Evolutionary conservation across 2,888 invertebrate genomes (phyloP), one percentile per base, ranked within the genome.

Genomic region (Sphaerophoria rueppellii): DNA sequence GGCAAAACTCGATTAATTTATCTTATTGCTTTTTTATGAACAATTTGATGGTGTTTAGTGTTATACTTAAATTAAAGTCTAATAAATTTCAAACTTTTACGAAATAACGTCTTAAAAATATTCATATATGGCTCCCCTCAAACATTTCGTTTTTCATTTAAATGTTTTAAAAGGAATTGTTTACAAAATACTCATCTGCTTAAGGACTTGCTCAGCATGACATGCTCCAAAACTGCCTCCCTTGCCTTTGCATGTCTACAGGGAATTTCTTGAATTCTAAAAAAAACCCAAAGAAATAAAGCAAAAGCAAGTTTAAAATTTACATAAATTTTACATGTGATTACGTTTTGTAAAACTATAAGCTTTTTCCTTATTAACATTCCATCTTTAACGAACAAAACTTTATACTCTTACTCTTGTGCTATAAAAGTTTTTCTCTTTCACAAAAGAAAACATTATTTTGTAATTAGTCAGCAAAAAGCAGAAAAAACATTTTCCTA

Each of bases 391-490:
- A 50, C 37, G 12, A 50, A 16, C 37, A 16, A 35, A 63, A 54
- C 54, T 24, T 32, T 4, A 50, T n/a, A 32, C 40, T 67, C 32
- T 54, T 67, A 43, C 43, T 54, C 54, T 11, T n/a, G 24, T 24
- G 24, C 24, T 24, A 2, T 24, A 24, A 24, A 24, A 24, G 1
- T 24, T 24, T 24, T 24, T 24, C 24, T 24, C 24, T 24, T 24
- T 24, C 24, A 24, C 24, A 54, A 52, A 52, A 9, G 37, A 3
- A 52, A 24, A 32, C 67, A 67, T 67, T 67, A 54, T 54, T 54
- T 40, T 54, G 67, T 54, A 67, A 67, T 67, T 67, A 67, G 67
- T 48, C 12, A 43, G 12, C 9, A 43, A 43, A 43, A 43, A 43
- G 12, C 6, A 40, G 9, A 43, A 24, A 43, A 50, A 65, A 50